Evolutionary conservation across 2,797 vertebrate genomes (phyloP).

Genomic region (Sternotherus odoratus): DNA sequence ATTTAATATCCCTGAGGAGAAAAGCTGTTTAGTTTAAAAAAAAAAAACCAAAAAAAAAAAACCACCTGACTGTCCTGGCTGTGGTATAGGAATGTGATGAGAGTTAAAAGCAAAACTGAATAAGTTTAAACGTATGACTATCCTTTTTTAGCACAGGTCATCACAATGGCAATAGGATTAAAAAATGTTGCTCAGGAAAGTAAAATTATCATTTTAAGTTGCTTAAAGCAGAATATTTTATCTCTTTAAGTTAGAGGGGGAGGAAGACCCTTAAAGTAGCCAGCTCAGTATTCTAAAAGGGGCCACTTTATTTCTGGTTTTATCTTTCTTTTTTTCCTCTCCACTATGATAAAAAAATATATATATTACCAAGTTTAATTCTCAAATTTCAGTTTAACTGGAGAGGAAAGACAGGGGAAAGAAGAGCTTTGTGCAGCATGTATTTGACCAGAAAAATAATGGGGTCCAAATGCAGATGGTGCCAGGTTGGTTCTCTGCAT

Average conservation of each 20-base stretch:
- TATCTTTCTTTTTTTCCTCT: conserved; percentile 11
- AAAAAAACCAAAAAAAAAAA: neutral
- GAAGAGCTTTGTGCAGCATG: neutral
- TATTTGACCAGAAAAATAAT: neutral
- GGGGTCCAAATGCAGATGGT: neutral
- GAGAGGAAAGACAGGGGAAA: neutral
- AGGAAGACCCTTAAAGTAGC: neutral
- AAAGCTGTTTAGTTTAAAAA: neutral
- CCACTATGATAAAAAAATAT: neutral
- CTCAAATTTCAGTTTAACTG: neutral
- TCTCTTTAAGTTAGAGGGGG: neutral
- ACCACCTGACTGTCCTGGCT: neutral
- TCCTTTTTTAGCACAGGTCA: neutral
- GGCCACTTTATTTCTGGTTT: conserved; percentile 5
- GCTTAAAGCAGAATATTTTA: conserved; percentile 23
- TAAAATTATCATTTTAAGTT: conserved; percentile 39
- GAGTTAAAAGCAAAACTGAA: neutral
- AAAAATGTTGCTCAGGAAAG: conserved; percentile 8
- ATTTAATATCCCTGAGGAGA: conserved; percentile 8
- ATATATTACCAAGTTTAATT: conserved; percentile 23
- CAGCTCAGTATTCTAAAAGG: conserved; percentile 4
- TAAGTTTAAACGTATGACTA: neutral
- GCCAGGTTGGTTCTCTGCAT: neutral
- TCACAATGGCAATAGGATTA: conserved; percentile 39
- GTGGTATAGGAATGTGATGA: neutral